Evolutionary conservation across 1,140 invertebrate genomes (phyloP), one percentile per base, ranked within the genome.

Genomic region (Heliconius congener): DNA sequence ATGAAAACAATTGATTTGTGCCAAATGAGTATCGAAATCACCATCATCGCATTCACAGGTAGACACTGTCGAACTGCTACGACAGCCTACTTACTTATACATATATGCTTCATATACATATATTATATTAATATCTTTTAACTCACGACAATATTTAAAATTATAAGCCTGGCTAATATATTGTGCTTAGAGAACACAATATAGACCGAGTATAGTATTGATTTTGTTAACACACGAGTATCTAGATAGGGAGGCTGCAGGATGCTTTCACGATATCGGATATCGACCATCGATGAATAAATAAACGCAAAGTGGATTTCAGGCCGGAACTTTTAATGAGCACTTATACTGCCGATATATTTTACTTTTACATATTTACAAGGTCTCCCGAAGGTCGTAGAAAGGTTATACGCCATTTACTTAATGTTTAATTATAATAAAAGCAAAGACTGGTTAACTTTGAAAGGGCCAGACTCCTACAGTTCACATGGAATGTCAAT

Each of bases 241-340:
- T 30, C 60, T 27, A n/a, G 60, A 66, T 66, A 66, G 9, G 27
- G 60, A 27, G 60, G 60, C 60, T 66, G 60, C 60, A 66, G 60
- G 60, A 66, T 13, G 4, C 9, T 23, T 30, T 16, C 60, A 66
- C 60, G 23, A 66, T 66, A 66, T 66, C n/a, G 23, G 23, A 66
- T 66, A 66, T 66, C 23, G 27, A 11, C 23, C 27, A 66, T 30
- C 60, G 60, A 66, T 66, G 60, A 66, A 66, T 66, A 66, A 66
- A 66, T 66, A 66, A 66, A 6, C 60, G 23, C 27, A 16, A 66
- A 66, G 23, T 66, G 27, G 60, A 66, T 66, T 30, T 30, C 60
- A 66, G 23, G 9, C 13, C 11, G 60, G 60, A 66, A 27, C 5
- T 66, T 66, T 66, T 66, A 66, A 66, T 66, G 60, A 30, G 8